Base-by-base conservation (phyloP, 1,140 invertebrate species). In the Micrasema longulum region DNA sequence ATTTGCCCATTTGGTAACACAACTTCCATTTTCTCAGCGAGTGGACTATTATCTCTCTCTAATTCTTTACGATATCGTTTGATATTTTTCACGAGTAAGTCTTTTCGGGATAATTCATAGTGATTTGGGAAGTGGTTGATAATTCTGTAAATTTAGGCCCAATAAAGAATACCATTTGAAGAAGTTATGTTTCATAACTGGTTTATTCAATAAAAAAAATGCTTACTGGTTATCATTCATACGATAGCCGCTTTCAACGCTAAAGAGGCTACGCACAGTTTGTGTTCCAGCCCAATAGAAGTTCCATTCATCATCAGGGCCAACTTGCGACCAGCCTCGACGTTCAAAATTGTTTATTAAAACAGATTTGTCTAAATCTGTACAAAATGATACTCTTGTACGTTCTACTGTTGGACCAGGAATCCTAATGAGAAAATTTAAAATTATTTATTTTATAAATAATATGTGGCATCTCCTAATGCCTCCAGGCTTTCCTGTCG, bases 101-200 rank as follows among this genome's bases (percentile, higher is more conserved):
- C 97, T 84, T 98, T 98, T 1, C 96, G 86, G 2, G 96, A 96
- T 12, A 98, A 83, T 80, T 98, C 96, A 78, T 97, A 97, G 82
- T 98, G 95, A 84, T 96, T 98, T 0, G 94, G 93, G 82, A 95
- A 96, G 80, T 96, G 94, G 85, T 96, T 96, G 31, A 96, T 95
- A 60, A 94, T 86, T 80, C 80, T 81, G 60, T 5, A 55, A 52
- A 66, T 48, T 55, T n/a, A n/a, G n/a, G n/a, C n/a, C n/a, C n/a
- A 53, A 23, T 53, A 12, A 20, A 5, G 7, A 26, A 53, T 26
- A n/a, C 12, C 20, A 20, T 20, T 52, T 52, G 18, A 22, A 18
- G n/a, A 9, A 10, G 6, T 4, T 47, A 47, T 47, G 4, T 50
- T 22, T 9, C 11, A 20, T 18, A 22, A 22, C 16, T 50, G 11